phyloP scores from a whole-genome alignment of 1,140 invertebrate species.

The Drosophila nigromelanica region DNA sequence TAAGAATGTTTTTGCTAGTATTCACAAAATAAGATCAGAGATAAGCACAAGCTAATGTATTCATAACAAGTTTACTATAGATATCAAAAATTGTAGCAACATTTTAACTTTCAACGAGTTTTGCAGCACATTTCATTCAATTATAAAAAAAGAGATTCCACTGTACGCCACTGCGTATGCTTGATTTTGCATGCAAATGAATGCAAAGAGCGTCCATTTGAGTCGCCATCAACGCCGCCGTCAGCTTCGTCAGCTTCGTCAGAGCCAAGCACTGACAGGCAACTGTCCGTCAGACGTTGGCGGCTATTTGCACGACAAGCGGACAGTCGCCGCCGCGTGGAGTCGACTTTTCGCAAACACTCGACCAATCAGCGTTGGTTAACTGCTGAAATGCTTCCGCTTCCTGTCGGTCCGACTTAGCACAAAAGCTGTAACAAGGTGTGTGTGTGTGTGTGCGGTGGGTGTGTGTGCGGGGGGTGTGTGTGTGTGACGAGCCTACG shows the following conservation, averaged over 20 bases:
- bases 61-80: neutral
- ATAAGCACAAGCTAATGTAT: no score
- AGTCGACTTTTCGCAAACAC: slow-evolving; percentile 69
- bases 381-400: slow-evolving; percentile 79
- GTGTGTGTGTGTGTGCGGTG: neutral
- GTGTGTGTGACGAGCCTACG: slow-evolving; percentile 58
- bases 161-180: slow-evolving; percentile 41
- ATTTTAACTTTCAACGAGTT: no score
- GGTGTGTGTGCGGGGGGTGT: neutral
- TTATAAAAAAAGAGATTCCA: slow-evolving; percentile 30
- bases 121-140: slow-evolving; percentile 4
- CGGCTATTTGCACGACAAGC: slow-evolving; percentile 22
- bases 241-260: slow-evolving; percentile 35
- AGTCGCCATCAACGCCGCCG: slow-evolving; percentile 65
- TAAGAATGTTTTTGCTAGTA: no score
- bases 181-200: slow-evolving; percentile 78
- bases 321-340: slow-evolving; percentile 2
- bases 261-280: slow-evolving; percentile 34
- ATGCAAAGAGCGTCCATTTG: slow-evolving; percentile 76
- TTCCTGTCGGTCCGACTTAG: slow-evolving; percentile 58
- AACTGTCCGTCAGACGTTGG: slow-evolving; percentile 35
- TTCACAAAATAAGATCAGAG: no score
- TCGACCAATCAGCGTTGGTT: slow-evolving; percentile 81
- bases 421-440: slow-evolving; percentile 9
- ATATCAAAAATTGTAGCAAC: slow-evolving; percentile 1